Evolutionary conservation across 2,113 vertebrate species (phyloP).

Genomic region (Polyodon spathula): DNA sequence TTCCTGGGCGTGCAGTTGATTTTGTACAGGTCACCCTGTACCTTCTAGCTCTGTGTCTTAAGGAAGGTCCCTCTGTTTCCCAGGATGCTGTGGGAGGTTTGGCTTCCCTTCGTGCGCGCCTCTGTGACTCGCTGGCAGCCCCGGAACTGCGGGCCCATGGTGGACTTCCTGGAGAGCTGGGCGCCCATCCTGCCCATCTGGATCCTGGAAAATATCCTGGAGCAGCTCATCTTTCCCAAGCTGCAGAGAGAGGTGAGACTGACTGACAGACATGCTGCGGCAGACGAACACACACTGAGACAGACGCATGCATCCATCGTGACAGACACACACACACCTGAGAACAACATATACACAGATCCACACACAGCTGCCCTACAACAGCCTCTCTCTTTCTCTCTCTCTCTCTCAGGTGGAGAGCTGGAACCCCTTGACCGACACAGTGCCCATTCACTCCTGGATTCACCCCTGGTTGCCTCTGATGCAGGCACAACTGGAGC

Average conservation of each 20-base stretch:
- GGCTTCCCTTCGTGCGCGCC: constrained; percentile 78
- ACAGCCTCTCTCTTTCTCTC: neutral
- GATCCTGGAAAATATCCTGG: constrained; percentile 84
- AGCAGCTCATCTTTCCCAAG: constrained; percentile 89
- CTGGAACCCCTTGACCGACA: constrained; percentile 95
- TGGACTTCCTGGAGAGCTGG: constrained; percentile 91
- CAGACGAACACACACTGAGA: neutral
- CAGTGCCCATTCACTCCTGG: constrained; percentile 95
- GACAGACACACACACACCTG: neutral
- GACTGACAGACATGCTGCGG: no score
- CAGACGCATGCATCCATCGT: neutral
- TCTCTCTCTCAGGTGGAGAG: constrained; percentile 68
- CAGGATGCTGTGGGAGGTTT: constrained; percentile 91
- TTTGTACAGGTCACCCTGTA: no score
- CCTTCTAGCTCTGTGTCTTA: no score
- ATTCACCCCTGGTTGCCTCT: constrained; percentile 93
- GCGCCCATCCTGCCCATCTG: constrained; percentile 74
- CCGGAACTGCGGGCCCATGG: constrained; percentile 79
- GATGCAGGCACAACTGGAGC: constrained; percentile 81
- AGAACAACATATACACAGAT: neutral
- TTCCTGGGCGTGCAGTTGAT: no score
- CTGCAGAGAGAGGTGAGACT: constrained; percentile 87
- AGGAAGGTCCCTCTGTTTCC: no score
- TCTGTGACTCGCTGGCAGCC: constrained; percentile 82
- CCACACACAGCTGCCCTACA: neutral